Conservation (phyloP, 1,140 invertebrate species). For the Lepidotrigona ventralis region DNA sequence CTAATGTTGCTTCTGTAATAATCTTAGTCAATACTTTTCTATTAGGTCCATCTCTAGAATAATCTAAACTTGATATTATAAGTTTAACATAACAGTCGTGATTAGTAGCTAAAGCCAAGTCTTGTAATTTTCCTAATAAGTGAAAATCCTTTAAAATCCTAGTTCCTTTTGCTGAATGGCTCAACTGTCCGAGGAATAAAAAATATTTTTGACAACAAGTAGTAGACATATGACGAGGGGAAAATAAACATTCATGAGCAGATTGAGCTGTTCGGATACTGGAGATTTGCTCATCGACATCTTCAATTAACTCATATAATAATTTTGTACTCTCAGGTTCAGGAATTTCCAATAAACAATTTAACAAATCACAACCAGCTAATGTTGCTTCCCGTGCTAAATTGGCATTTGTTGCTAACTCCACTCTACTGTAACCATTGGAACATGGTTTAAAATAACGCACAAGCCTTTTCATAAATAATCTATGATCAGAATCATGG, state of each 20-base stretch:
- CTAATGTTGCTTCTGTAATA: conserved; percentile 85
- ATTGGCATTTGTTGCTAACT: conserved; percentile 83
- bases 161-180: conserved; percentile 86
- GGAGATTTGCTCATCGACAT: conserved; percentile 88
- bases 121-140: conserved; percentile 89
- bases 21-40: conserved; percentile 80
- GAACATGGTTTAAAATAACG: conserved; percentile 93
- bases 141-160: conserved; percentile 88
- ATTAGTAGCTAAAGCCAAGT: conserved; percentile 89
- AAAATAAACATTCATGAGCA: conserved; percentile 93
- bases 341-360: conserved; percentile 84
- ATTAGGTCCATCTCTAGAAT: conserved; percentile 83
- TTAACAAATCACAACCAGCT: conserved; percentile 88
- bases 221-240: conserved; percentile 91
- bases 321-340: conserved; percentile 82
- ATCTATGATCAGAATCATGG: conserved; percentile 86
- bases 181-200: conserved; percentile 93
- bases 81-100: conserved; percentile 96
- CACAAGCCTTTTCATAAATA: conserved; percentile 91
- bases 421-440: conserved; percentile 88
- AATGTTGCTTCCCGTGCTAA: conserved; percentile 84
- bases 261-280: conserved; percentile 87
- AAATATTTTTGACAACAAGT: conserved; percentile 97
- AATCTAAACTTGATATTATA: conserved; percentile 94
- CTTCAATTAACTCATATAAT: conserved; percentile 89